Conservation (phyloP, 2,113 vertebrate genomes). For the Enhydra lutris region DNA sequence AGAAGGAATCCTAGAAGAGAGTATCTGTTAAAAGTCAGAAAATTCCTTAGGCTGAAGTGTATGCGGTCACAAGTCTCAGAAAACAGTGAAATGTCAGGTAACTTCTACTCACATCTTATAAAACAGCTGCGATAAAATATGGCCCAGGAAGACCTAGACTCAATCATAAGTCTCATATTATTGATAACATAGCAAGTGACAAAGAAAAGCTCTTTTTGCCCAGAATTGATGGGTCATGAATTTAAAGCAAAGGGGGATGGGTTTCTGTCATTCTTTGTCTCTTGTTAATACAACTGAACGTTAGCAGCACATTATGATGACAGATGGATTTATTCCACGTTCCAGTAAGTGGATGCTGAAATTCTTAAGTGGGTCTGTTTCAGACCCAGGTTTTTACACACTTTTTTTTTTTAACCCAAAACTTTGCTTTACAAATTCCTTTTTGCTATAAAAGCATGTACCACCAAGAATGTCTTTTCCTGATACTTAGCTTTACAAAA, state of each 20-base stretch:
- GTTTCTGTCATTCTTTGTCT: slow-evolving; percentile 23
- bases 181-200: slow-evolving; percentile 17
- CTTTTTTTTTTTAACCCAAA: not conserved
- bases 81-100: slow-evolving; percentile 4
- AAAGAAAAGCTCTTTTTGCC: slow-evolving; percentile 10
- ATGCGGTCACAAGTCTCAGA: not conserved
- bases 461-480: not conserved
- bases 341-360: not conserved
- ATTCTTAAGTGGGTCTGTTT: not conserved
- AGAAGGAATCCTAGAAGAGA: not conserved
- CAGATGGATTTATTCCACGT: not conserved
- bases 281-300: slow-evolving; percentile 3
- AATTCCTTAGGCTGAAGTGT: not conserved
- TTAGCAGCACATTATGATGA: not conserved
- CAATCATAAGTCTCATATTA: not conserved
- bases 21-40: slow-evolving; percentile 42
- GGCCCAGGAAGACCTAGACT: not conserved
- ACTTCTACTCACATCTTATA: slow-evolving; percentile 19
- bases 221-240: slow-evolving; percentile 31
- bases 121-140: slow-evolving; percentile 55
- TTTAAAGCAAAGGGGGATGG: slow-evolving; percentile 32
- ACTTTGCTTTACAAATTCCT: not conserved
- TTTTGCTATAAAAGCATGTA: not conserved
- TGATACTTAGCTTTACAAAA: not conserved
- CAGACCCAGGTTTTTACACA: not conserved